Evolutionary conservation across 2,888 invertebrate species (phyloP).

Genomic region (Rotaria socialis): DNA sequence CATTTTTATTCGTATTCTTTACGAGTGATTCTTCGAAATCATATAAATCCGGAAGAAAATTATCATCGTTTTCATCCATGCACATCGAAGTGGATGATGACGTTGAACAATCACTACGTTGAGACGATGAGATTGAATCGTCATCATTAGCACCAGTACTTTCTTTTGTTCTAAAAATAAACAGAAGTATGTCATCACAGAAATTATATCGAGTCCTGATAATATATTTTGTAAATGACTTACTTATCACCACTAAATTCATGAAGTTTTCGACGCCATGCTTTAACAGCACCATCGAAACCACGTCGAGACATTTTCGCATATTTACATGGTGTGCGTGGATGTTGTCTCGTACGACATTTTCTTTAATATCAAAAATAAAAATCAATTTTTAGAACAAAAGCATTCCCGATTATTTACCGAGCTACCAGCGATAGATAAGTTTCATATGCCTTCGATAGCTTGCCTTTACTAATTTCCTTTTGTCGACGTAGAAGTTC

Average conservation of each 20-base stretch:
- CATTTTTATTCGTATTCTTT: not conserved
- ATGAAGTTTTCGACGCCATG: constrained; percentile 41
- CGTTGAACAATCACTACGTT: constrained; percentile 22
- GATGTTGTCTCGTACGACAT: constrained; percentile 37
- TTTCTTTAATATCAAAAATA: not conserved
- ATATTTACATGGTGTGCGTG: constrained; percentile 45
- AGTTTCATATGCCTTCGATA: not conserved
- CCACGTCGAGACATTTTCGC: constrained; percentile 42
- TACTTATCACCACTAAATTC: constrained; percentile 5
- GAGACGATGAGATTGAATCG: not conserved
- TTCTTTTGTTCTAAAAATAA: constrained; percentile 1
- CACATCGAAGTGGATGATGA: not conserved
- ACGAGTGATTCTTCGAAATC: constrained; percentile 26
- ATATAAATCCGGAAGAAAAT: constrained; percentile 34
- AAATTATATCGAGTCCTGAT: no score
- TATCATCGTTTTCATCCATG: not conserved
- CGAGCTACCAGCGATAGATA: not conserved
- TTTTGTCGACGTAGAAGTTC: constrained; percentile 25
- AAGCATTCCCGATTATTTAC: not conserved
- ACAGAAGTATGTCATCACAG: no score
- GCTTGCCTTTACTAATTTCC: constrained; percentile 21
- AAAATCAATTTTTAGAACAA: not conserved
- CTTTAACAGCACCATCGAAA: constrained; percentile 45
- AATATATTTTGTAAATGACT: not conserved
- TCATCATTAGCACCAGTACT: not conserved